These are phyloP conservation scores for Empidonax alnorum DNA, from an alignment of 2,113 vertebrate species.

Conservation along the genomic window DNA sequence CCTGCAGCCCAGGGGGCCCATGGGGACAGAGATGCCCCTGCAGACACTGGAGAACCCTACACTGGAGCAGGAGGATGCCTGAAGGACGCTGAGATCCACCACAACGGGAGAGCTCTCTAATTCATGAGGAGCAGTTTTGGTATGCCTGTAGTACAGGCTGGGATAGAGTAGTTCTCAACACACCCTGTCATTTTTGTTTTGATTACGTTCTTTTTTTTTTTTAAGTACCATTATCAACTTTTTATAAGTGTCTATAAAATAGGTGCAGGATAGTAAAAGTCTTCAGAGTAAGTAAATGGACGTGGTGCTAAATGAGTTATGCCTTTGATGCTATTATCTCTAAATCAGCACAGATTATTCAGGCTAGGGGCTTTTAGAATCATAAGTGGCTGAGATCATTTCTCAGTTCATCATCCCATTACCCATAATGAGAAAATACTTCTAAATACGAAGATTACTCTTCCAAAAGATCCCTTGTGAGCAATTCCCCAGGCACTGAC, in stretches of 20 bases:
- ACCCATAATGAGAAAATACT: conserved; percentile 79
- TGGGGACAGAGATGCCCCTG: not conserved
- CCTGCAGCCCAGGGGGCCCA: not conserved
- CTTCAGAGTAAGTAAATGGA: conserved; percentile 74
- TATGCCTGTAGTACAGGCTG: not conserved
- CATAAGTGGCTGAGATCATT: conserved; percentile 75
- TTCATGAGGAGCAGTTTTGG: not conserved
- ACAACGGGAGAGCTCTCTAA: not conserved
- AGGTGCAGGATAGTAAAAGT: conserved; percentile 65
- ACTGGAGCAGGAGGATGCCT: not conserved
- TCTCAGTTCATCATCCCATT: conserved; percentile 80
- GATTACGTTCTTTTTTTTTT: conserved; percentile 6
- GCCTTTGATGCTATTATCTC: conserved; percentile 74
- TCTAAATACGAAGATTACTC: conserved; percentile 74
- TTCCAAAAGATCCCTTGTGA: conserved; percentile 71
- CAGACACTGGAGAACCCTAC: not conserved
- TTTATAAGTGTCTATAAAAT: conserved; percentile 41
- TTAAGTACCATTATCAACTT: conserved; percentile 64
- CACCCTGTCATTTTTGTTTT: not conserved
- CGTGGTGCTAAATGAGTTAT: conserved; percentile 78
- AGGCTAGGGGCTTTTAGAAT: conserved; percentile 73
- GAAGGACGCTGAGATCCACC: not conserved
- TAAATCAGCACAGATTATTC: conserved; percentile 78
- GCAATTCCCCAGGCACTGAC: conserved; percentile 42
- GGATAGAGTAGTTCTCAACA: not conserved